These are phyloP conservation scores for Panulirus ornatus DNA, from an alignment of 1,140 invertebrate species.

Conservation along the genomic window DNA sequence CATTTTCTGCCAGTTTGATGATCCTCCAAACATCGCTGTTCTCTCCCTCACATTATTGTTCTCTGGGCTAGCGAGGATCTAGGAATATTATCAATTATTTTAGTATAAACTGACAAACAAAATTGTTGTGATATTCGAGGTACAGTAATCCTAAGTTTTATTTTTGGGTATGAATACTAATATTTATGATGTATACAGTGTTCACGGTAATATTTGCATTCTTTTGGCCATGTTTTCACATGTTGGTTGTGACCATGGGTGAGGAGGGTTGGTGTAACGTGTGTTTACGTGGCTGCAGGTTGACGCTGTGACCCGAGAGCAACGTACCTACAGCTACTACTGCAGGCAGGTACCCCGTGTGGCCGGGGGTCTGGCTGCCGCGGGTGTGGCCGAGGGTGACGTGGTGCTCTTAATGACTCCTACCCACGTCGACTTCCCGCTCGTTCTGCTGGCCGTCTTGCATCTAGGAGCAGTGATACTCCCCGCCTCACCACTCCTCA, in stretches of 20 bases:
- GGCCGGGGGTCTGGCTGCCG: neutral
- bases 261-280: no score
- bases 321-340: constrained; percentile 23
- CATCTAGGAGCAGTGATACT: no score
- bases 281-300: neutral
- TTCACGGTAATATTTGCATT: no score
- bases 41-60: no score
- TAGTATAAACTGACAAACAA: neutral
- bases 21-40: no score
- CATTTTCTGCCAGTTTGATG: no score
- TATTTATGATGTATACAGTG: no score
- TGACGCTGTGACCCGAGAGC: constrained; percentile 19
- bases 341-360: neutral
- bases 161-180: neutral
- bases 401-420: constrained; percentile 13
- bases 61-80: neutral
- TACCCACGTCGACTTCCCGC: constrained; percentile 38
- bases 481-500: no score
- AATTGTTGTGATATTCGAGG: neutral
- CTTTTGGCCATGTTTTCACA: neutral
- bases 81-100: neutral
- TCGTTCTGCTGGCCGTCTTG: constrained; percentile 19
- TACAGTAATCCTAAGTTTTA: neutral
- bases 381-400: constrained; percentile 15
- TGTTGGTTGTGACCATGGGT: neutral